phyloP scores from a whole-genome alignment of 2,888 invertebrate species.

The Lobophora halterata region DNA sequence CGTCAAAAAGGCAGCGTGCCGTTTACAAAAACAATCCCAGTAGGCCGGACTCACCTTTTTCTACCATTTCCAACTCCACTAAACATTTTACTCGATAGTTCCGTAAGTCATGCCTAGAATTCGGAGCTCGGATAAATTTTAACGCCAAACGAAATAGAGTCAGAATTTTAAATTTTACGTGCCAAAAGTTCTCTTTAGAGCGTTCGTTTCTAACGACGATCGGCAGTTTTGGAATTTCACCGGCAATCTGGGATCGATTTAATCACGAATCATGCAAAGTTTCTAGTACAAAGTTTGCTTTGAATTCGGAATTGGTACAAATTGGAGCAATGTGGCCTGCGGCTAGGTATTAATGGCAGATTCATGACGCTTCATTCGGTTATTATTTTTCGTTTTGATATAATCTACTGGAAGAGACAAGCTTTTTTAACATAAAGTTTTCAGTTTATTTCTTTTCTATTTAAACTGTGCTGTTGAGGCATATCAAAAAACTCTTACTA shows the following conservation, averaged over 20 bases:
- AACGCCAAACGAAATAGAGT: slow-evolving; percentile 50
- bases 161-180: slow-evolving; percentile 63
- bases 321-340: slow-evolving; percentile 71
- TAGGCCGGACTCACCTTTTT: slow-evolving; percentile 8
- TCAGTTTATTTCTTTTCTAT: too few species aligned
- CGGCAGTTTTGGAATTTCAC: slow-evolving; percentile 69
- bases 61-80: slow-evolving; percentile 17
- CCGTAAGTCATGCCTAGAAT: slow-evolving; percentile 25
- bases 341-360: slow-evolving; percentile 71
- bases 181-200: slow-evolving; percentile 52
- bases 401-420: slow-evolving; percentile 24
- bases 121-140: slow-evolving; percentile 44
- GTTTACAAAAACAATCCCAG: too few species aligned
- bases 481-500: too few species aligned
- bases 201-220: slow-evolving; percentile 68
- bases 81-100: slow-evolving; percentile 20
- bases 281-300: slow-evolving; percentile 67
- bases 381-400: slow-evolving; percentile 44
- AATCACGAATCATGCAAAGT: slow-evolving; percentile 78
- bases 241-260: slow-evolving; percentile 77
- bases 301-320: slow-evolving; percentile 74
- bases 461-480: too few species aligned
- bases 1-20: slow-evolving; percentile 10
- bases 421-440: too few species aligned
- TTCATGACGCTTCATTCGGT: slow-evolving; percentile 61